These are phyloP conservation scores for Scleropages formosus DNA, from an alignment of 2,797 vertebrate genomes.

Conservation along the genomic window DNA sequence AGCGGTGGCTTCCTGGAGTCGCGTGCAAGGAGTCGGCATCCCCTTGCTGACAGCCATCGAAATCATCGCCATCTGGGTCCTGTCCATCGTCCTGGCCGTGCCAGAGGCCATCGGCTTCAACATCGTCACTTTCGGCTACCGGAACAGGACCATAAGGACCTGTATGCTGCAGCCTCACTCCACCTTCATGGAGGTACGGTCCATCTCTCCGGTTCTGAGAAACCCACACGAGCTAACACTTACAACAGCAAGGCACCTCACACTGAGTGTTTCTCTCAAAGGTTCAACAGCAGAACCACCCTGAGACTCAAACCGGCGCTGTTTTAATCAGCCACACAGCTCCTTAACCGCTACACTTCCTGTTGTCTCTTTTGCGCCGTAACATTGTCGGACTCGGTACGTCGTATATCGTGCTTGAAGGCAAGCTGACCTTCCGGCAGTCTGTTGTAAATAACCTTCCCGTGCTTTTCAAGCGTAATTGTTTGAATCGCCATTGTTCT, in stretches of 20 bases:
- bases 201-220: too few species aligned
- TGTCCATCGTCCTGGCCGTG: conserved; percentile 87
- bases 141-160: conserved; percentile 63
- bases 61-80: conserved; percentile 87
- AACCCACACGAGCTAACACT: too few species aligned
- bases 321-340: not conserved
- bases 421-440: not conserved
- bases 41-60: conserved; percentile 87
- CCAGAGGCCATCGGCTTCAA: conserved; percentile 89
- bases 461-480: too few species aligned
- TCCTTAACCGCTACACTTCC: not conserved
- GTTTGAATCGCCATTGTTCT: too few species aligned
- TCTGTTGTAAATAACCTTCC: too few species aligned
- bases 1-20: conserved; percentile 95
- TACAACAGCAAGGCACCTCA: conserved; percentile 8
- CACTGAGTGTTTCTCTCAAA: not conserved
- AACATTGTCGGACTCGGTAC: conserved; percentile 7
- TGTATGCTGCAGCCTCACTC: conserved; percentile 81
- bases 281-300: not conserved
- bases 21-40: conserved; percentile 93
- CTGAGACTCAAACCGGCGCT: not conserved
- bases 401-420: conserved; percentile 15
- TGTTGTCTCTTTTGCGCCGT: not conserved
- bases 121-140: conserved; percentile 72
- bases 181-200: conserved; percentile 72